Conservation (phyloP, 1,140 invertebrate species). For the Aricia agestis region DNA sequence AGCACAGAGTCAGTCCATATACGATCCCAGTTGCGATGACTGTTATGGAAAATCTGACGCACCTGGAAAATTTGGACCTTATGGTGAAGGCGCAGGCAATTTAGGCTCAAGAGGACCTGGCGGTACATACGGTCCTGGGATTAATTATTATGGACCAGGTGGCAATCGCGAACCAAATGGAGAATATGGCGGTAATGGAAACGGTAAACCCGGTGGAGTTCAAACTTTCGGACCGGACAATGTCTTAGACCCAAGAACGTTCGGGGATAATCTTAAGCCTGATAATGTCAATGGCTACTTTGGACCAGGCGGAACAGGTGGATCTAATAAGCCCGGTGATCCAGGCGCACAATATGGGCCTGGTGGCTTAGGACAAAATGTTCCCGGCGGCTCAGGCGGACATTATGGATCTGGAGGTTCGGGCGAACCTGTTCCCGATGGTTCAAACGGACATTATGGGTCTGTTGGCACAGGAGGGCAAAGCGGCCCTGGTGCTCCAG, state of each 20-base stretch:
- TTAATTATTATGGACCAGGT: no score
- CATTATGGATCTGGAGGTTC: background rate
- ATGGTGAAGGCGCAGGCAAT: background rate
- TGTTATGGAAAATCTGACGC: constrained; percentile 43
- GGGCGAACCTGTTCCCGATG: constrained; percentile 14
- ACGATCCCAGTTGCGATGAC: constrained; percentile 74
- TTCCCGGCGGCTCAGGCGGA: background rate
- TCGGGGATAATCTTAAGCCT: background rate
- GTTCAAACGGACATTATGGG: background rate
- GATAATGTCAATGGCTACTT: background rate
- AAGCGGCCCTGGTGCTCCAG: constrained; percentile 12
- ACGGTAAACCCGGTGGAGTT: background rate
- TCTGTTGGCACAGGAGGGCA: constrained; percentile 18
- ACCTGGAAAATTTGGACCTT: background rate
- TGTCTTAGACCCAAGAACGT: background rate
- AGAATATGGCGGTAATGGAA: background rate
- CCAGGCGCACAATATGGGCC: background rate
- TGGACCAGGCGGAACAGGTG: background rate
- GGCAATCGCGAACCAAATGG: background rate
- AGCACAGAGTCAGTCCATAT: constrained; percentile 84
- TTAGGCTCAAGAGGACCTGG: background rate
- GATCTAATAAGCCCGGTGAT: background rate
- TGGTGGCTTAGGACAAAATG: constrained; percentile 17
- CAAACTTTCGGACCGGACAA: background rate
- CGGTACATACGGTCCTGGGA: background rate